Percentiles rank a stretch among this genome's conserved stretches.
Conservation (phyloP, 2,113 vertebrate species). For the human region GRCh38 chr3:129787501-129788000, state of each 20-base stretch:
- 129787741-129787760: neutral
- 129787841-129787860: conserved; percentile 13
- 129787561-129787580: conserved; percentile 15
- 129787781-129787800: neutral
- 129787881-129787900: neutral
- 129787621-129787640: neutral
- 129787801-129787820: neutral
- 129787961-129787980: neutral
- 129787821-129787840: neutral
- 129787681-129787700: neutral
- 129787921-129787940: conserved; percentile 2
- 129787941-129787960: neutral
- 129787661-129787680: conserved; percentile 20
- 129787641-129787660: conserved; percentile 1
- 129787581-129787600: conserved; percentile 1
- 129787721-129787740: neutral
- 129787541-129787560: neutral
- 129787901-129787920: neutral
- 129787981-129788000: neutral
- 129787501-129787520: neutral
- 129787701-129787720: neutral
- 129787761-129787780: neutral
- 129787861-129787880: neutral
- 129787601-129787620: conserved; percentile 16
- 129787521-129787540: neutral